Conservation (phyloP, 2,888 invertebrate genomes). For the Dasysyrphus tricinctus region DNA sequence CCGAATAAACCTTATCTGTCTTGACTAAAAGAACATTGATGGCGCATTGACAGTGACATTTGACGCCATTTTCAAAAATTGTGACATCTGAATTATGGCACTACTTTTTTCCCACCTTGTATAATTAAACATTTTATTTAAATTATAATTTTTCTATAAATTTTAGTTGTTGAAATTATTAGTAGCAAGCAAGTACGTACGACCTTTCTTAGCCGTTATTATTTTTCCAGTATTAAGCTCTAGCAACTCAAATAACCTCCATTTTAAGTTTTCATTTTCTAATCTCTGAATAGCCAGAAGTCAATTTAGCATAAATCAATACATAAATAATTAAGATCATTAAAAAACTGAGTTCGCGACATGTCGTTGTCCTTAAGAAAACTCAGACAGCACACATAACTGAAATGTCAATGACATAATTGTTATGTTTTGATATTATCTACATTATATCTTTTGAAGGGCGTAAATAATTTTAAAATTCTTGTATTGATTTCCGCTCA, state of each 20-base stretch:
- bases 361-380: background rate
- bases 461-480: background rate
- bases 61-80: too few relatives aligned
- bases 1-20: too few relatives aligned
- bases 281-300: background rate
- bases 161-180: too few relatives aligned
- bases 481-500: conserved; percentile 16
- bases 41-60: too few relatives aligned
- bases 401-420: conserved; percentile 3
- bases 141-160: too few relatives aligned
- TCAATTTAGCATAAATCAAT: background rate
- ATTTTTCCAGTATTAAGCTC: background rate
- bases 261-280: background rate
- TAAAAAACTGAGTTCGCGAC: background rate
- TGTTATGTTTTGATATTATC: background rate
- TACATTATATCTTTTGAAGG: background rate
- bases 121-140: too few relatives aligned
- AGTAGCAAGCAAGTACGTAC: too few relatives aligned
- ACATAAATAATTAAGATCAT: background rate
- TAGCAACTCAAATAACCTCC: background rate
- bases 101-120: too few relatives aligned
- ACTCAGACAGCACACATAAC: background rate
- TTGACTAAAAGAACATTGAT: too few relatives aligned
- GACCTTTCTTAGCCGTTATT: too few relatives aligned
- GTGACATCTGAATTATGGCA: too few relatives aligned